A percentile compares a stretch with the other conserved stretches of the same genome.
phyloP scores from a whole-genome alignment of 2,888 invertebrate species.

The Drosophila eohydei region DNA sequence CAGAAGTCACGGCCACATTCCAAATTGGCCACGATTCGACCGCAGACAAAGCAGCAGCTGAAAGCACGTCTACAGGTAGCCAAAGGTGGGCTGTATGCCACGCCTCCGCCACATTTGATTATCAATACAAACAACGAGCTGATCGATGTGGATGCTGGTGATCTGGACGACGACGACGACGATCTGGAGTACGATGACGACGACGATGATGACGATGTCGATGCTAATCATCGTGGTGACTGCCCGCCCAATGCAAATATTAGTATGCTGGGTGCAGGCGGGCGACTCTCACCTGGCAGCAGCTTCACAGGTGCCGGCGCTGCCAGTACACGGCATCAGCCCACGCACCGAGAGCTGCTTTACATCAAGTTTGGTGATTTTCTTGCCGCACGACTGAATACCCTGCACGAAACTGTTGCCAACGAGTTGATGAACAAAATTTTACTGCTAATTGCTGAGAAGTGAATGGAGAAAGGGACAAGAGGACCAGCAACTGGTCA shows the following conservation, averaged over 20 bases:
- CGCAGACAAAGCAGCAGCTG: conserved; percentile 68
- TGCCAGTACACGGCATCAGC: conserved; percentile 47
- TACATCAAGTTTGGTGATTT: conserved; percentile 83
- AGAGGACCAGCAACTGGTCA: neutral
- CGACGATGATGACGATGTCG: conserved; percentile 59
- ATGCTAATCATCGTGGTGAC: neutral
- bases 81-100: conserved; percentile 45
- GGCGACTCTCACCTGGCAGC: conserved; percentile 57
- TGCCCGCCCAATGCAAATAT: conserved; percentile 41
- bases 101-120: conserved; percentile 61
- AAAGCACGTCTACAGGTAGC: conserved; percentile 58
- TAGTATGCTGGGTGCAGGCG: conserved; percentile 45
- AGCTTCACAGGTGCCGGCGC: conserved; percentile 56
- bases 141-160: conserved; percentile 73
- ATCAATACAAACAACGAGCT: conserved; percentile 74
- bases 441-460: conserved; percentile 81
- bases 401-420: conserved; percentile 81
- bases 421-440: conserved; percentile 84
- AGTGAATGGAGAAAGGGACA: conserved; percentile 43
- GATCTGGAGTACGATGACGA: conserved; percentile 67
- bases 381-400: conserved; percentile 82
- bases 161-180: conserved; percentile 68
- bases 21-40: conserved; percentile 64
- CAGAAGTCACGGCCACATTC: conserved; percentile 13
- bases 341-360: conserved; percentile 78